Evolutionary conservation across 2,797 vertebrate species (phyloP), one percentile per base, ranked within the genome.

Genomic region (Phrynocephalus guinanensis): DNA sequence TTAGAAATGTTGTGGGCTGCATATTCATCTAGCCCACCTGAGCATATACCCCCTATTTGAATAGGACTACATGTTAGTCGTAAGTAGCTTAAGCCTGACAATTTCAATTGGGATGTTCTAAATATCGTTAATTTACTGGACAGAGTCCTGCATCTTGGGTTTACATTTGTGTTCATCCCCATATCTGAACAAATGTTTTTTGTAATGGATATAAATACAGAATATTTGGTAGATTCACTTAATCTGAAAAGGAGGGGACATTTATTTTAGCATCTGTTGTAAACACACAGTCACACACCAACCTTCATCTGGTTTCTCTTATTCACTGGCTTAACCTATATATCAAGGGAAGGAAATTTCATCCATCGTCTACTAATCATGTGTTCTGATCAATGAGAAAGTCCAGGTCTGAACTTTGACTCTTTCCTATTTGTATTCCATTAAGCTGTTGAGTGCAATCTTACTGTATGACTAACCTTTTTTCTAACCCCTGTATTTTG

Each of bases 221-320:
- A 50, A 11, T 28, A 78, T 78, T 67, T 60, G 52, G 9, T 13
- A 52, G 50, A 76, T 48, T 15, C 73, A 63, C 16, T 63, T 63
- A 63, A 18, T 63, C 60, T 63, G 60, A 24, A 71, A 79, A 22
- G n/a, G 18, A 56, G 24, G 24, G 22, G n/a, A 5, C 18, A 79
- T 73, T n/a, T 13, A n/a, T 44, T 67, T 0, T 28, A 84, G 71
- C 70, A 75, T 10, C 60, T 88, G 76, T 56, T 75, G 33, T 52
- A 9, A 10, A 24, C 6, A 73, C 28, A 13, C 16, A 78, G 66
- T 73, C 22, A 87, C 22, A 60, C 13, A 44, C 38, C 38, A 44
- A 44, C 13, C 66, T 84, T 85, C 70, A 84, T 88, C 83, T 88
- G 83, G 56, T 88, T 81, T 75, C 83, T 88, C 77, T 88, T 81